Base-by-base conservation (phyloP, 2,113 vertebrate species). In the Emydura subglobosa region DNA sequence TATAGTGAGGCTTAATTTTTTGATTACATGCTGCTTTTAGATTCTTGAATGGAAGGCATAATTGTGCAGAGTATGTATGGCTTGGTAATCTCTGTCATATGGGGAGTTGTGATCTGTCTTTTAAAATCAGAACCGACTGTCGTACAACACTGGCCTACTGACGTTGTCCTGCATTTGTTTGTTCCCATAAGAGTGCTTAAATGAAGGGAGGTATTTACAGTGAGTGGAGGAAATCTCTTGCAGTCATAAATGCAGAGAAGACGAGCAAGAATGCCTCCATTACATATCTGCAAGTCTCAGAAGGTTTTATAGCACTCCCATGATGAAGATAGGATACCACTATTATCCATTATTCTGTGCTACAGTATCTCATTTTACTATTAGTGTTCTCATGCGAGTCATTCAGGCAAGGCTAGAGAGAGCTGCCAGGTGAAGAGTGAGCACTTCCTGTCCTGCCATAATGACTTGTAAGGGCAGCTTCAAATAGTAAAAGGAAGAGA, bases 351-450 rank as follows among this genome's bases (percentile, higher is more conserved):
- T 97, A 95, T 90, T 93, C 79, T 86, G 57, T 95, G 87, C 88
- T 93, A 31, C 83, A 79, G 89, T 81, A 54, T 96, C 72, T 91
- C 68, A 44, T 92, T 97, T 79, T 85, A 14, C 81, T 93, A 2
- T 96, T 95, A 84, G 89, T 93, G 90, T 94, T 92, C 91, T 86
- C 25, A 1, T 74, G 89, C 96, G 96, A 96, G 91, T 95, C 94
- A 96, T 90, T 79, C 93, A 93, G 92, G 93, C 91, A 93, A 96
- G 92, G 97, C 94, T 61, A 96, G 91, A 91, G 90, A 92, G 95
- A 89, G 91, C 83, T 98, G 90, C 88, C 89, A 85, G 85, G 39
- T 97, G 95, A 96, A 92, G 94, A 95, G 91, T 93, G 89, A 94
- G 90, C 55, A 19, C 91, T 96, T 96, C 95, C 94, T 96, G 81